Conservation (phyloP, 2,888 invertebrate species). For the Zygogramma bicolorata region DNA sequence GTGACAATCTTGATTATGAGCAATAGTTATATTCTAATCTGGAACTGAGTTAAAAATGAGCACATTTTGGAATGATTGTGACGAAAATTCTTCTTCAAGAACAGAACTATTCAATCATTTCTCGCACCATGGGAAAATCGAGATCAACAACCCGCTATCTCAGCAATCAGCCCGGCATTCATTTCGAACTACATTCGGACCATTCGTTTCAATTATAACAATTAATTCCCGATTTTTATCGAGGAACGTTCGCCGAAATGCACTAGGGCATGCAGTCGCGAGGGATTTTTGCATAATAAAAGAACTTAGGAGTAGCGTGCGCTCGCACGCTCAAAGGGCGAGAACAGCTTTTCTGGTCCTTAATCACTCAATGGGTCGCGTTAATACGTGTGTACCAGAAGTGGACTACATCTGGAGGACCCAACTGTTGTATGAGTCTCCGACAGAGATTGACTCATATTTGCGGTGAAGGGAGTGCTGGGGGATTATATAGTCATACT, state of each 20-base stretch:
- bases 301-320: not conserved
- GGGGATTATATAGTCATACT: not conserved
- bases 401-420: conserved; percentile 43
- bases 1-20: too few species aligned
- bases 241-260: not conserved
- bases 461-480: not conserved
- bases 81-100: too few species aligned
- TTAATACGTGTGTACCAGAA: conserved; percentile 40
- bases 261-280: not conserved
- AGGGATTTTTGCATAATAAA: conserved; percentile 4
- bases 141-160: not conserved
- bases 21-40: too few species aligned
- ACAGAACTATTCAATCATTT: too few species aligned
- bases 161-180: not conserved
- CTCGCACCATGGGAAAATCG: not conserved
- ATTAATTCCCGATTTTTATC: not conserved
- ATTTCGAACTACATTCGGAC: not conserved
- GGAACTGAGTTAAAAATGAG: too few species aligned
- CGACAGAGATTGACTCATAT: not conserved
- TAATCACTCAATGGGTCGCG: conserved; percentile 54
- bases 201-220: not conserved
- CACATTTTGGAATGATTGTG: too few species aligned
- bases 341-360: conserved; percentile 53
- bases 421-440: not conserved
- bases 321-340: conserved; percentile 43